Evolutionary conservation across 1,140 invertebrate genomes (phyloP).

Genomic region (Cherax destructor): DNA sequence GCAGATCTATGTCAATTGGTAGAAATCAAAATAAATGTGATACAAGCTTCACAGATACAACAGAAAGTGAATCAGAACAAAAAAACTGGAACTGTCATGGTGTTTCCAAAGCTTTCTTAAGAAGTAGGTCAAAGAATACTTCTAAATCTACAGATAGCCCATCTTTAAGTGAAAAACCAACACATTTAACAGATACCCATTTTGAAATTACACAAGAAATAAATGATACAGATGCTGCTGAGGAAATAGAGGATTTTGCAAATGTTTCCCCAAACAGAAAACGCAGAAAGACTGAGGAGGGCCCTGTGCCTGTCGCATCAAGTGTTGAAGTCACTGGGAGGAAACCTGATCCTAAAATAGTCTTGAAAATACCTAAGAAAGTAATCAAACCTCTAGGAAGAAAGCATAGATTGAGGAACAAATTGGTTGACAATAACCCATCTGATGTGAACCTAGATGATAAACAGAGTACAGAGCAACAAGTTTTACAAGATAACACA

Average conservation of each 20-base stretch:
- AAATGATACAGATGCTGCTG: not conserved
- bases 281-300: not conserved
- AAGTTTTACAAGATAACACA: not conserved
- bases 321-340: not conserved
- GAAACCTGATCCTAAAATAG: slow-evolving; percentile 29
- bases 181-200: not conserved
- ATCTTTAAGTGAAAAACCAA: not conserved
- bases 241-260: not conserved
- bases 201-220: not conserved
- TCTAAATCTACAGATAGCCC: not conserved
- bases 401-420: not conserved
- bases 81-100: slow-evolving; percentile 6
- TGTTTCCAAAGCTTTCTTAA: slow-evolving; percentile 35
- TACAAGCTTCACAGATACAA: slow-evolving; percentile 43
- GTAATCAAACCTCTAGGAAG: slow-evolving; percentile 15
- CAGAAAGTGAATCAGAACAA: slow-evolving; percentile 63
- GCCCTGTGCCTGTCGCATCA: not conserved
- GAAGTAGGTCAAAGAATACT: slow-evolving; percentile 4
- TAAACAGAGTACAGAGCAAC: not conserved
- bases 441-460: not conserved
- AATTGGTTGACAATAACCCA: not conserved
- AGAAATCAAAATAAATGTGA: slow-evolving; percentile 27
- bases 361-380: slow-evolving; percentile 52
- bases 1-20: slow-evolving; percentile 33
- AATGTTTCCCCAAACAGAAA: not conserved